These are phyloP conservation scores for Neosilurus mollespiculum DNA, from an alignment of 2,797 vertebrate genomes.

Conservation along the genomic window DNA sequence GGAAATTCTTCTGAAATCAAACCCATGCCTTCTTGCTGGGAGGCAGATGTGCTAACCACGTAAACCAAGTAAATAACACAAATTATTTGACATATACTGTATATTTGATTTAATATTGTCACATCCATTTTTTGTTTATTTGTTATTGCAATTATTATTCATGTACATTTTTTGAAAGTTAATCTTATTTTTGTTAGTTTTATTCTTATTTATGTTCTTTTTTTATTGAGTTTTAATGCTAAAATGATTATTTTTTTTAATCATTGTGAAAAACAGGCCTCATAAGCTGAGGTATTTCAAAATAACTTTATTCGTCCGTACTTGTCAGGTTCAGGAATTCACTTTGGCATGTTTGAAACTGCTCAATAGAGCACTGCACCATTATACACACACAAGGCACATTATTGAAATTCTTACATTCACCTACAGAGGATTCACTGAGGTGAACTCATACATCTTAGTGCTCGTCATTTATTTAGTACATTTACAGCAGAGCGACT, in stretches of 20 bases:
- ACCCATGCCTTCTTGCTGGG: no score
- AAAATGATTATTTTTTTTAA: no score
- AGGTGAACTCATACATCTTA: background rate
- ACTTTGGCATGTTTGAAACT: conserved; percentile 12
- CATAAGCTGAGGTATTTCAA: background rate
- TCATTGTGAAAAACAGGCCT: background rate
- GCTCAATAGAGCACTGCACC: background rate
- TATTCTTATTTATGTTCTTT: background rate
- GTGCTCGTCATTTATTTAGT: no score
- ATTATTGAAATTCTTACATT: background rate
- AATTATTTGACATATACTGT: no score
- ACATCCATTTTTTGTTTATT: no score
- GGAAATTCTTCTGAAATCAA: no score
- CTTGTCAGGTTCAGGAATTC: conserved; percentile 18
- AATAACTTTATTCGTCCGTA: background rate
- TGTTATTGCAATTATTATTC: no score
- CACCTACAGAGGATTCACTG: background rate
- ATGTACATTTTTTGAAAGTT: no score
- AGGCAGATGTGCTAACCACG: no score
- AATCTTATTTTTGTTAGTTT: background rate
- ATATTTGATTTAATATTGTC: no score
- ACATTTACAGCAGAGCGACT: no score
- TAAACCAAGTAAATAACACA: no score
- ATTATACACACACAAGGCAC: background rate
- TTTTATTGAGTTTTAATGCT: background rate